Evolutionary conservation across 2,797 vertebrate species (phyloP), one percentile per base, ranked within the genome.

Genomic region (Dicrostonyx torquatus): DNA sequence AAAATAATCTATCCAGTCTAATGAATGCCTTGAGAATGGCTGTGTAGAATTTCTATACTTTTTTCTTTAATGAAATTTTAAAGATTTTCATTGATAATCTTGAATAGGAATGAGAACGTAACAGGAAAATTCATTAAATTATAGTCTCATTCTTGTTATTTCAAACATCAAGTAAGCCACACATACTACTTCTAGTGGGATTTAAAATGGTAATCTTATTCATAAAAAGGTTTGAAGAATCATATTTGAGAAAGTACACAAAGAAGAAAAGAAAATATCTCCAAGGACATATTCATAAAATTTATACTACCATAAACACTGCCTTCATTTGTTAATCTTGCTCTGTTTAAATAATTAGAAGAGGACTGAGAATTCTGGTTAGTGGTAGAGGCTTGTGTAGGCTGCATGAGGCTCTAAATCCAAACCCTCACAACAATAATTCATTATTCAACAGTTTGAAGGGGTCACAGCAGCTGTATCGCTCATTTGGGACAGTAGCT

Each of bases 171-270:
- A 68, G 43, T 8, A 93, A 94, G 73, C 0, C 48, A 29, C 18
- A 76, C n/a, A 13, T 45, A 15, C 60, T 94, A 50, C 17, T 70
- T 93, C 34, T 84, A 43, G 31, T 70, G 40, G 77, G 34, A 87
- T 78, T 62, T 45, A 86, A 68, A 70, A 22, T 58, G 6, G 22
- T 72, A 43, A 92, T 50, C 14, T 75, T 87, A 82, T 78, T 82
- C 24, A 79, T 37, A 76, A 89, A 68, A 26, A 2, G 22, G 64
- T 62, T 92, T 90, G 94, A 85, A 86, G 58, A 93, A 83, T 80
- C 64, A 45, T 48, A 86, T 82, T 77, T 90, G 34, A 72, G 45
- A 34, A 92, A 87, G 84, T 7, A 83, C 64, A 12, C 13, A 79
- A 90, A 70, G 18, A 75, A 75, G 13, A 55, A 73, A 83, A 60